Evolutionary conservation across 2,113 vertebrate genomes (phyloP).

Genomic region (Laticauda colubrina): DNA sequence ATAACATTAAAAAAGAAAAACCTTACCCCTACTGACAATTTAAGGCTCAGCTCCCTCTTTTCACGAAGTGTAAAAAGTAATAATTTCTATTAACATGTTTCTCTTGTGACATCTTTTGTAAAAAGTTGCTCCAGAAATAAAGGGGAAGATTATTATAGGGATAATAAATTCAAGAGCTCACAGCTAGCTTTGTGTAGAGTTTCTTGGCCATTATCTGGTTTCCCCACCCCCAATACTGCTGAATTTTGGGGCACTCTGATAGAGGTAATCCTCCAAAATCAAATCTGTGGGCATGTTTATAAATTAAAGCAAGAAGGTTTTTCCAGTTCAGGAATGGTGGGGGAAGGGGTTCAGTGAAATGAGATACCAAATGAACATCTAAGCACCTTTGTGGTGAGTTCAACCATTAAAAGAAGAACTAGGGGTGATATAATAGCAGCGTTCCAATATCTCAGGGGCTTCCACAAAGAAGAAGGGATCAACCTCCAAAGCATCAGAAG

Average conservation of each 20-base stretch:
- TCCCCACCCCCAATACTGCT: rapidly evolving
- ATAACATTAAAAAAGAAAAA: background rate
- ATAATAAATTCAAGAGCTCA: background rate
- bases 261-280: background rate
- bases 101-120: background rate
- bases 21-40: too few relatives aligned
- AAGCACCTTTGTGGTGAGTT: background rate
- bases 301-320: background rate
- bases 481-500: too few relatives aligned
- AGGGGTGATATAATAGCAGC: too few relatives aligned
- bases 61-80: background rate
- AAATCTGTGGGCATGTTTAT: background rate
- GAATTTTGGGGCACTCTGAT: background rate
- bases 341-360: background rate
- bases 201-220: background rate
- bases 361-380: background rate
- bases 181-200: background rate
- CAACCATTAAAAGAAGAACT: background rate
- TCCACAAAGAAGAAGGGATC: too few relatives aligned
- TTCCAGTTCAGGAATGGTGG: background rate
- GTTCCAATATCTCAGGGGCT: too few relatives aligned
- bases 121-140: background rate
- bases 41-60: background rate
- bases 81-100: background rate
- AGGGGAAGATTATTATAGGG: background rate